Base-by-base conservation (phyloP, 2,797 vertebrate species). In the Chiloscyllium punctatum region DNA sequence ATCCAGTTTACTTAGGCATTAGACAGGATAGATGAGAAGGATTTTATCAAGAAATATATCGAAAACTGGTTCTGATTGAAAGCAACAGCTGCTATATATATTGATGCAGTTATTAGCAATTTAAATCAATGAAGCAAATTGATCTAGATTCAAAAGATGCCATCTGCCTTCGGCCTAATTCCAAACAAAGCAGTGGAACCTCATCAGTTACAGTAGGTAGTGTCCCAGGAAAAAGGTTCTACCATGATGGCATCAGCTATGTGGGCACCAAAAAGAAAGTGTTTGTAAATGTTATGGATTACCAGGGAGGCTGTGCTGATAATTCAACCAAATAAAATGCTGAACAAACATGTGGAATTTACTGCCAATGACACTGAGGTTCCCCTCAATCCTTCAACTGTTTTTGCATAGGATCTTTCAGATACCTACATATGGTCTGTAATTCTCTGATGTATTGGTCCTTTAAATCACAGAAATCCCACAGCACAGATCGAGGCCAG, bases 91-190 rank as follows among this genome's bases (percentile, higher is more conserved):
- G 62, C n/a, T 92, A 68, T 23, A 37, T 92, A 92, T 62, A 23
- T 68, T 42, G 15, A 25, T 92, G 62, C 18, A 23, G 18, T 68
- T n/a, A 84, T 92, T 92, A 92, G 90, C 90, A 92, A 92, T 92
- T 92, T 42, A 92, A 92, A 92, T 92, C 90, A 92, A 62, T 68
- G n/a, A 92, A 68, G 33, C 62, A 92, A 37, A 68, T 7, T 92
- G 62, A 92, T 68, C n/a, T 37, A 37, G 33, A 62, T 92, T 92
- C 62, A 92, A 68, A 90, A n/a, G 57, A 37, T 37, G 16, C 33
- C 90, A 92, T 92, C 62, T 92, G 21, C 25, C 16, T 62, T 37
- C 66, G 5, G 62, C n/a, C 62, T 68, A 8, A 68, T 92, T 68
- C 66, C 66, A n/a, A 68, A 92, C 11, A 62, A 37, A 4, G 57